phyloP scores from a whole-genome alignment of 92 coral and sea anemone species.

The Meandrina meandrites region DNA sequence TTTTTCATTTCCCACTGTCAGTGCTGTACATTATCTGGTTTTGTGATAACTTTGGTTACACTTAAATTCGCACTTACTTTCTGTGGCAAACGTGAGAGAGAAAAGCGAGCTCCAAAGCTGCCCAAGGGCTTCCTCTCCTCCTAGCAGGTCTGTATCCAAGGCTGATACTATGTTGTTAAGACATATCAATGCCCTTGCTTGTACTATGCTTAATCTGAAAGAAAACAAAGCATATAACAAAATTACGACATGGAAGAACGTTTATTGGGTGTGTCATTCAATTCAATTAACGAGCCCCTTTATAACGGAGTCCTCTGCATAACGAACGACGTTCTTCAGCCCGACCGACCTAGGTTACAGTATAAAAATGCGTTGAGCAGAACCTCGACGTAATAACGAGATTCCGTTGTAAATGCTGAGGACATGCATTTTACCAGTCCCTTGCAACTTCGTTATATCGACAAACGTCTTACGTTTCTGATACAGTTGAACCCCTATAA shows the following conservation, averaged over 20 bases:
- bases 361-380: too few relatives aligned
- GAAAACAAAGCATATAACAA: too few relatives aligned
- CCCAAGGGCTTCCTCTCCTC: conserved; percentile 77
- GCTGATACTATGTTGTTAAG: conserved; percentile 93
- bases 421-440: too few relatives aligned
- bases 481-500: too few relatives aligned
- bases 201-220: conserved; percentile 75
- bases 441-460: too few relatives aligned
- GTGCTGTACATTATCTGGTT: not conserved
- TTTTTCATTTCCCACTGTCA: not conserved
- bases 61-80: conserved; percentile 54
- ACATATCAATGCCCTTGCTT: conserved; percentile 90
- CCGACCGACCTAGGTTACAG: too few relatives aligned
- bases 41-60: not conserved
- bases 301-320: too few relatives aligned
- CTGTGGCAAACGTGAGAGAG: conserved; percentile 73
- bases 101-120: conserved; percentile 88
- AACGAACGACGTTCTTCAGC: too few relatives aligned
- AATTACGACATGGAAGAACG: not conserved
- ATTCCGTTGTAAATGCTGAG: too few relatives aligned
- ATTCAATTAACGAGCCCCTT: not conserved
- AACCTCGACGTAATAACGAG: too few relatives aligned
- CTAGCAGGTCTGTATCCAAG: conserved; percentile 78
- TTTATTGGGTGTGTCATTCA: not conserved
- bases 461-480: too few relatives aligned